phyloP scores from a whole-genome alignment of 2,797 vertebrate species.

The Pseudochaenichthys georgianus region DNA sequence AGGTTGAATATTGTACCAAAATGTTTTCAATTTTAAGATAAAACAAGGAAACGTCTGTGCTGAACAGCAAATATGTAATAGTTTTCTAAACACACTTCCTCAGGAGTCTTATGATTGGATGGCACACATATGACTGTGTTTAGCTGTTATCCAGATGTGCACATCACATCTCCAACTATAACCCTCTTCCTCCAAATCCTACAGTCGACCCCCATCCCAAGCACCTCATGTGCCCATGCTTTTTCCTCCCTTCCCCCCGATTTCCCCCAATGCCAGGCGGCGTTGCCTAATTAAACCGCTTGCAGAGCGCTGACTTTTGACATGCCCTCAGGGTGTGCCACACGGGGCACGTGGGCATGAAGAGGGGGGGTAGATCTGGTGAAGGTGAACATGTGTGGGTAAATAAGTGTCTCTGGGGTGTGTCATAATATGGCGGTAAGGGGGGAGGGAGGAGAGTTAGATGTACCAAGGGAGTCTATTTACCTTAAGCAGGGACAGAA shows the following conservation, averaged over 20 bases:
- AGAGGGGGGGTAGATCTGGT: conserved; percentile 25
- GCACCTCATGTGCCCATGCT: conserved; percentile 48
- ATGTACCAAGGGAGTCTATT: conserved; percentile 27
- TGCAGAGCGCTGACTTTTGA: conserved; percentile 63
- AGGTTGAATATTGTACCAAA: not conserved
- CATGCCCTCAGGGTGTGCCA: conserved; percentile 75
- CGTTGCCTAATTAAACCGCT: conserved; percentile 72
- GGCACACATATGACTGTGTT: conserved; percentile 32
- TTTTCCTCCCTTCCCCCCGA: conserved; percentile 41
- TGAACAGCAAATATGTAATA: conserved; percentile 14
- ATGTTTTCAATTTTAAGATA: not conserved
- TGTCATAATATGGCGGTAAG: conserved; percentile 20
- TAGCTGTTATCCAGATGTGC: conserved; percentile 38
- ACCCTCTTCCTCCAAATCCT: conserved; percentile 19
- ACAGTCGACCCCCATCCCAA: conserved; percentile 39
- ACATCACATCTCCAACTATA: conserved; percentile 28
- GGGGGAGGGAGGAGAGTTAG: not conserved
- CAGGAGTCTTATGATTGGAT: conserved; percentile 38
- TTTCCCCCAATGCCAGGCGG: conserved; percentile 55
- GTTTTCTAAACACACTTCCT: conserved; percentile 28
- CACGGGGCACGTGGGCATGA: conserved; percentile 48
- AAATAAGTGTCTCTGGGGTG: conserved; percentile 24
- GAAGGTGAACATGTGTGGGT: conserved; percentile 46
- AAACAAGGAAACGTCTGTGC: not conserved
- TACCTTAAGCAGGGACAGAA: conserved; percentile 31